These are phyloP conservation scores for Meriones unguiculatus DNA, from an alignment of 2,113 vertebrate genomes.

Conservation along the genomic window DNA sequence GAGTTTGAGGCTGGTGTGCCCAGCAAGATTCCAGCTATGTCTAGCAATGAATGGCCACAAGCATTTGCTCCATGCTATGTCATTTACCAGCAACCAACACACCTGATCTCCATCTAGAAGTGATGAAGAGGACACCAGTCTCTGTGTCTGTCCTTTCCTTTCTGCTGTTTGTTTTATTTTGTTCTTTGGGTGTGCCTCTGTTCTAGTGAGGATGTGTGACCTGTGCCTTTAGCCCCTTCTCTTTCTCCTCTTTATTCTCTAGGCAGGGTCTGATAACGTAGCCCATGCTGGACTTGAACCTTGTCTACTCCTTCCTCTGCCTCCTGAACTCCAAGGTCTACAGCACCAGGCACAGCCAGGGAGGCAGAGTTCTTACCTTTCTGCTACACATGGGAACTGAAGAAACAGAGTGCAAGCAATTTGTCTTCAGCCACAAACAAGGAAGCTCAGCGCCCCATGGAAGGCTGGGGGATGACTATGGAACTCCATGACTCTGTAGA, in stretches of 20 bases:
- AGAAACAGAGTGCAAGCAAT: neutral
- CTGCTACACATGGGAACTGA: neutral
- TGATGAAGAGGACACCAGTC: neutral
- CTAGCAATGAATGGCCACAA: neutral
- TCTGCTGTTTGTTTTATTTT: neutral
- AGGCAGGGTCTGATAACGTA: neutral
- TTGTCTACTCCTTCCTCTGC: neutral
- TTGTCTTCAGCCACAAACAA: neutral
- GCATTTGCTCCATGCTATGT: neutral
- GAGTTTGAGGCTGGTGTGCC: neutral
- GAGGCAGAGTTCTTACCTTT: neutral
- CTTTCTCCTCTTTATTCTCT: neutral
- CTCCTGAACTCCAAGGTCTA: neutral
- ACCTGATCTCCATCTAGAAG: neutral
- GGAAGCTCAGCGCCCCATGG: neutral
- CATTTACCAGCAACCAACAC: neutral
- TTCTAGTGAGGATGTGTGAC: neutral
- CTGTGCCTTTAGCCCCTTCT: neutral
- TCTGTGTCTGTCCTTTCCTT: neutral
- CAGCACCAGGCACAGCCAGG: no score
- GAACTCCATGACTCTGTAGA: neutral
- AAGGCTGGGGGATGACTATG: fast-evolving
- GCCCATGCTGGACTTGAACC: neutral
- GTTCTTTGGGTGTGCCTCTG: neutral
- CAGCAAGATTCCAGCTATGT: neutral